Evolutionary conservation across 2,797 vertebrate species (phyloP).

Genomic region (Oreochromis grahami): DNA sequence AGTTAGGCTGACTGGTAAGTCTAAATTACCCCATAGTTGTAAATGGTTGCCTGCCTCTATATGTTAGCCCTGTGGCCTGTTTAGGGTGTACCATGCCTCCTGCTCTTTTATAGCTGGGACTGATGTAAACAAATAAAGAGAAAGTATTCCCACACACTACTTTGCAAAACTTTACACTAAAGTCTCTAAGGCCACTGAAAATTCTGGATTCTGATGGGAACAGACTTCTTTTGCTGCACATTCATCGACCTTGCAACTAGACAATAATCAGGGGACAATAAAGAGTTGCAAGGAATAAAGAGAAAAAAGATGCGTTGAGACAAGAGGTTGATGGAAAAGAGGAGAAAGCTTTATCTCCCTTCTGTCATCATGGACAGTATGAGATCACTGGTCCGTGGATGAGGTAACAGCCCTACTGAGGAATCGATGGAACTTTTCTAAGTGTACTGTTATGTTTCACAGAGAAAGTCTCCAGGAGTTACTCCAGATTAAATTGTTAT

Average conservation of each 20-base stretch:
- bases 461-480: neutral
- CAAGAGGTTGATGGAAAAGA: neutral
- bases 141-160: neutral
- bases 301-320: neutral
- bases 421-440: neutral
- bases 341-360: neutral
- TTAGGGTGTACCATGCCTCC: neutral
- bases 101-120: neutral
- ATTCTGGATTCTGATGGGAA: neutral
- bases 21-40: neutral
- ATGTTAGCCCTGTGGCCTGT: neutral
- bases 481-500: neutral
- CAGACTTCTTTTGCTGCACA: neutral
- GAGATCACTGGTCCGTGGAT: neutral
- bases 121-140: neutral
- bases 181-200: neutral
- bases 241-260: fast-evolving
- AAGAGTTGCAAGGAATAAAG: neutral
- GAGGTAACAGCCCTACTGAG: neutral
- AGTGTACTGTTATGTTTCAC: neutral
- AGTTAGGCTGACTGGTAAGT: neutral
- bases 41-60: neutral
- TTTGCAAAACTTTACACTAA: neutral
- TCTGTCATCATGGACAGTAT: neutral
- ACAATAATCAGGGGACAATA: neutral